Conservation (phyloP, 2,797 vertebrate species). For the Orientallactaga sibirica region DNA sequence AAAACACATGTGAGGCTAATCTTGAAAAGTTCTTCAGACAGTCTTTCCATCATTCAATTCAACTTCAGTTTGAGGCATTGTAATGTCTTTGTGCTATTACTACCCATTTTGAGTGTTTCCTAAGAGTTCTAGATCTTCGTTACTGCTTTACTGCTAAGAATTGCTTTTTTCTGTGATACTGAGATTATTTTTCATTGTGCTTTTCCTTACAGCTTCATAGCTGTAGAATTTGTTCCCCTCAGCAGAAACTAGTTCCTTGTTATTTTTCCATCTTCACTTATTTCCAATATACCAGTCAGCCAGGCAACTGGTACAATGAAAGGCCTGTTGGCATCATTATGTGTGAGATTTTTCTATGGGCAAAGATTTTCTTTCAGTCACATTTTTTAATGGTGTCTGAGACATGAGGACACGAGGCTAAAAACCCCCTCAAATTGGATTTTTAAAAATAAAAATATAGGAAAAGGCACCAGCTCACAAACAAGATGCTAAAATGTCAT, state of each 20-base stretch:
- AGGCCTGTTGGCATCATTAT: constrained; percentile 77
- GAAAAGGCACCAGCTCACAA: constrained; percentile 71
- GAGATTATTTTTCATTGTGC: constrained; percentile 82
- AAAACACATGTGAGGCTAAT: background rate
- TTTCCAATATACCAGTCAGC: constrained; percentile 80
- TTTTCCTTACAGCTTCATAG: constrained; percentile 78
- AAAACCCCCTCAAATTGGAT: constrained; percentile 63
- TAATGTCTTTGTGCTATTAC: constrained; percentile 18
- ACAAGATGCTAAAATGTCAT: constrained; percentile 54
- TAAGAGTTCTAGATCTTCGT: constrained; percentile 51
- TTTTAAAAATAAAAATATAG: constrained; percentile 77
- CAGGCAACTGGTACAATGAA: constrained; percentile 82
- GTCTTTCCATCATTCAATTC: constrained; percentile 15
- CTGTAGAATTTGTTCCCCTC: constrained; percentile 76
- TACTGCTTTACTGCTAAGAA: constrained; percentile 66
- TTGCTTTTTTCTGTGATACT: constrained; percentile 60
- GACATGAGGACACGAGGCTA: constrained; percentile 70
- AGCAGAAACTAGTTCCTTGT: constrained; percentile 77
- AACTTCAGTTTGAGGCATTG: constrained; percentile 49
- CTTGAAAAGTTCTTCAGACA: constrained; percentile 29
- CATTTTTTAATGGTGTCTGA: constrained; percentile 73
- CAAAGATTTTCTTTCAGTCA: constrained; percentile 78
- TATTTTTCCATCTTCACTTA: constrained; percentile 81
- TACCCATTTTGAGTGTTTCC: constrained; percentile 68
- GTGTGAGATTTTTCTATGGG: constrained; percentile 82